Conservation (phyloP, 1,140 invertebrate genomes). For the Zaprionus nigranus region DNA sequence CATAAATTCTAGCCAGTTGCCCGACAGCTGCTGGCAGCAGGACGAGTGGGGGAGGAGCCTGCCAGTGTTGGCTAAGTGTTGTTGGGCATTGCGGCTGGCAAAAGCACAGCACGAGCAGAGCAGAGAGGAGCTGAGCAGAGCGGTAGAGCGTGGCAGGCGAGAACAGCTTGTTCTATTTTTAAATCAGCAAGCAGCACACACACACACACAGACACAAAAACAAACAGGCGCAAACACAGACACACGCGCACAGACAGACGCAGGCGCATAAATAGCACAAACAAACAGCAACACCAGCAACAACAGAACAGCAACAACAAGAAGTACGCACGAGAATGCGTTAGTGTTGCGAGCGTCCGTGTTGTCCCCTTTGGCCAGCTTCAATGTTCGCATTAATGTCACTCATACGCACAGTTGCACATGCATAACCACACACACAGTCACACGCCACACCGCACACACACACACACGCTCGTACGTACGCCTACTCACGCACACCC, state of each 20-base stretch:
- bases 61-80: conserved; percentile 44
- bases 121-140: neutral
- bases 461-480: conserved; percentile 25
- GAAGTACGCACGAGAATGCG: conserved; percentile 44
- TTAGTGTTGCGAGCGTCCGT: conserved; percentile 28
- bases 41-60: neutral
- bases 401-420: conserved; percentile 82
- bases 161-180: conserved; percentile 80
- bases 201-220: conserved; percentile 23
- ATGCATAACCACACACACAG: conserved; percentile 63
- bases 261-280: conserved; percentile 78
- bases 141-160: conserved; percentile 65
- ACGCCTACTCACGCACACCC: conserved; percentile 5
- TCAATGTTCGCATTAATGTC: conserved; percentile 78
- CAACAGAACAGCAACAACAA: conserved; percentile 36
- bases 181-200: conserved; percentile 57
- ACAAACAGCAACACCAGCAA: conserved; percentile 48
- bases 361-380: conserved; percentile 40
- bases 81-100: conserved; percentile 62
- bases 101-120: conserved; percentile 56
- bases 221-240: conserved; percentile 33
- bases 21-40: conserved; percentile 43
- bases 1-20: conserved; percentile 77
- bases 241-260: conserved; percentile 54
- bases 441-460: conserved; percentile 30